Evolutionary conservation across 2,888 invertebrate genomes (phyloP).

Genomic region (Drosophila cyrtoloma): DNA sequence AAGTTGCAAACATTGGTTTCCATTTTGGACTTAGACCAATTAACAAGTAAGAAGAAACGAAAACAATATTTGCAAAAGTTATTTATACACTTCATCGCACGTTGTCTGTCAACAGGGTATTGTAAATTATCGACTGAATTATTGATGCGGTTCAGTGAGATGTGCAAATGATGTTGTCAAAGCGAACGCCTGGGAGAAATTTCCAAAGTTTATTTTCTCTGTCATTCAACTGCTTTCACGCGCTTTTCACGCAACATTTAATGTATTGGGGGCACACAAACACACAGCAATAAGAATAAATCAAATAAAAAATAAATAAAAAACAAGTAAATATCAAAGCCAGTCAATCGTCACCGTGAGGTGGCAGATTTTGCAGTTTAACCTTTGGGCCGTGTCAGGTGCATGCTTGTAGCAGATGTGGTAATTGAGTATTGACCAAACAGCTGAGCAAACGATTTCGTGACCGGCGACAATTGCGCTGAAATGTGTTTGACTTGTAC

Average conservation of each 20-base stretch:
- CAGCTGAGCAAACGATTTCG: constrained; percentile 58
- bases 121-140: constrained; percentile 59
- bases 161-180: constrained; percentile 67
- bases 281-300: constrained; percentile 27
- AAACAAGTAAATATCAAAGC: constrained; percentile 31
- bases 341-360: constrained; percentile 28
- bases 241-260: constrained; percentile 76
- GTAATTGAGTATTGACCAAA: constrained; percentile 76
- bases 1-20: background rate
- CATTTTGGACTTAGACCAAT: background rate
- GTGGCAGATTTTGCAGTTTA: constrained; percentile 68
- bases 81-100: background rate
- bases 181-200: constrained; percentile 28
- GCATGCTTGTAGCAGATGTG: constrained; percentile 13
- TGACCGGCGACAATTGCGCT: constrained; percentile 67
- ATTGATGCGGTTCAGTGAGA: constrained; percentile 55
- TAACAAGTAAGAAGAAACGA: background rate
- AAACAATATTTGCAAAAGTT: background rate
- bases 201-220: constrained; percentile 52
- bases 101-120: constrained; percentile 6
- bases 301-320: constrained; percentile 29
- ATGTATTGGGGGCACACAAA: constrained; percentile 17
- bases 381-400: constrained; percentile 48
- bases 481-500: constrained; percentile 42
- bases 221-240: constrained; percentile 59